Evolutionary conservation across 2,797 vertebrate genomes (phyloP).

Genomic region (Podargus strigoides): DNA sequence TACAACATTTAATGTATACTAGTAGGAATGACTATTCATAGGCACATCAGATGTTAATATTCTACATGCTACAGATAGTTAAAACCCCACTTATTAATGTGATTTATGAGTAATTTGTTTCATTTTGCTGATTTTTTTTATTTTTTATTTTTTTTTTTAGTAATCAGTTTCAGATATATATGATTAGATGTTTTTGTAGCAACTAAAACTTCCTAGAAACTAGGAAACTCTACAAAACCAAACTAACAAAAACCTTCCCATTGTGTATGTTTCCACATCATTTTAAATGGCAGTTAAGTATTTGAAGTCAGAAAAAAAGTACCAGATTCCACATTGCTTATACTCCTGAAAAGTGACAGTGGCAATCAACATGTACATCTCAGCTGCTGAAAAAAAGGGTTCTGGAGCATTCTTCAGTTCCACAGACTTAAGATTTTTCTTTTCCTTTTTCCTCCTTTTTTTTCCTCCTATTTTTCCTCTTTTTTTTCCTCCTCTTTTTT

Average conservation of each 20-base stretch:
- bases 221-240: background rate
- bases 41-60: slow-evolving; percentile 75
- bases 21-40: slow-evolving; percentile 74
- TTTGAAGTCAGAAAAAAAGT: background rate
- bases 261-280: background rate
- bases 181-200: background rate
- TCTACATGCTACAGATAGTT: slow-evolving; percentile 72
- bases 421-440: background rate
- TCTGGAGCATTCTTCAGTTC: background rate
- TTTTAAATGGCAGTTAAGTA: background rate
- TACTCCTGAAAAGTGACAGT: background rate
- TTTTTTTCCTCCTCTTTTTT: background rate
- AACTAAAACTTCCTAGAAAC: slow-evolving; percentile 13
- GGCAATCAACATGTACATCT: background rate
- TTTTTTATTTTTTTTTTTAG: background rate
- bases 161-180: slow-evolving; percentile 31
- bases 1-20: slow-evolving; percentile 85
- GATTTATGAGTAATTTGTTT: slow-evolving; percentile 73
- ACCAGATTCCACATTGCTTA: background rate
- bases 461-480: background rate
- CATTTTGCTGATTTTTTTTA: slow-evolving; percentile 52
- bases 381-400: background rate
- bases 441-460: background rate
- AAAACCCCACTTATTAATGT: slow-evolving; percentile 72
- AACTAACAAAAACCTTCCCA: background rate